Conservation (phyloP, 2,797 vertebrate species). For the Bradypodion ventrale region DNA sequence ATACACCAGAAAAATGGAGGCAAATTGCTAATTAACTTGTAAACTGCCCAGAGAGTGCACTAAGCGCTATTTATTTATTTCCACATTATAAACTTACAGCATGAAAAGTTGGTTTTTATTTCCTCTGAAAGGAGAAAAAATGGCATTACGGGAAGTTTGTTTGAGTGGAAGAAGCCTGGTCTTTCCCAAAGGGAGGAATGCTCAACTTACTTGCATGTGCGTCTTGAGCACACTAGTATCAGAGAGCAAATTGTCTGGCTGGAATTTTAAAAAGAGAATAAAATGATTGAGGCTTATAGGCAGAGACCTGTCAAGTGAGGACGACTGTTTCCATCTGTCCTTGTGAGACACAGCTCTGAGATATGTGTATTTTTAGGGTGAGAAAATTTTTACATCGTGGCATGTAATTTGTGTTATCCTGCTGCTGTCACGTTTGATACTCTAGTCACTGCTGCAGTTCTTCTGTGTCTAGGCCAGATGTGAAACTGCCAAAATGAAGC, state of each 20-base stretch:
- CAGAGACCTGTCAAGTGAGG: constrained; percentile 33
- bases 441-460: too few species aligned
- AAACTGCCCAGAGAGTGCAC: too few species aligned
- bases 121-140: not conserved
- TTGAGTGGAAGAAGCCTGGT: not conserved
- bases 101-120: not conserved
- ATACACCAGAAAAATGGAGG: too few species aligned
- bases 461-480: too few species aligned
- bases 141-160: not conserved
- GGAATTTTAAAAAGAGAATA: constrained; percentile 37
- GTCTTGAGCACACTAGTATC: constrained; percentile 46
- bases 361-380: not conserved
- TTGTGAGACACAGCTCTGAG: constrained; percentile 43
- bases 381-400: not conserved
- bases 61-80: too few species aligned
- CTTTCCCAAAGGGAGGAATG: not conserved
- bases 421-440: not conserved
- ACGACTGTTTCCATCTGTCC: constrained; percentile 31
- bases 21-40: too few species aligned
- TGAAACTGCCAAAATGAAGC: too few species aligned
- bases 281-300: constrained; percentile 45
- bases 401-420: not conserved
- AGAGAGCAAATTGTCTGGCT: not conserved
- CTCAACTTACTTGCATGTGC: constrained; percentile 32
- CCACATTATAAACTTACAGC: not conserved